Percentiles rank a stretch among this genome's conserved stretches.
These are phyloP conservation scores for Matsumurasca onukii DNA, from an alignment of 1,140 invertebrate genomes.

Conservation along the genomic window DNA sequence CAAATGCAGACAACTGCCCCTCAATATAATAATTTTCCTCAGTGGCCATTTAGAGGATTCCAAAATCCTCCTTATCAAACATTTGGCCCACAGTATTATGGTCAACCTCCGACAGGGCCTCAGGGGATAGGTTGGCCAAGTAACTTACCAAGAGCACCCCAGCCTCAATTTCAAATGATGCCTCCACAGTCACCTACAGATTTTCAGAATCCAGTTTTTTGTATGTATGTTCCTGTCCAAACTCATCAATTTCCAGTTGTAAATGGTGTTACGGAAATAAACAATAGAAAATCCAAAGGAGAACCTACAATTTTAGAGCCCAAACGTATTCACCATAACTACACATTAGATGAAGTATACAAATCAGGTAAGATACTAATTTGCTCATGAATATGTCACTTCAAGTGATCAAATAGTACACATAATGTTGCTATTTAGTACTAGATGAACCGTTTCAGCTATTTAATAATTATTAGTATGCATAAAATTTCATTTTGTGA, in stretches of 20 bases:
- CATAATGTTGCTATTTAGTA: neutral
- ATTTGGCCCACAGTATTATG: neutral
- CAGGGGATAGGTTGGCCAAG: neutral
- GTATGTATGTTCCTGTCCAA: conserved; percentile 41
- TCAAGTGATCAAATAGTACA: neutral
- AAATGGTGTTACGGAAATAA: conserved; percentile 32
- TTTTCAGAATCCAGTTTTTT: conserved; percentile 40
- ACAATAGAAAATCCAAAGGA: neutral
- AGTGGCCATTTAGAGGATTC: neutral
- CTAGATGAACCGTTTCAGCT: neutral
- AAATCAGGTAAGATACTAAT: neutral
- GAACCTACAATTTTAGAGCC: neutral
- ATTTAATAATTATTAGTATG: neutral
- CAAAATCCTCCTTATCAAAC: neutral
- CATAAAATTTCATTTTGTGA: no score
- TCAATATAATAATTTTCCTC: no score
- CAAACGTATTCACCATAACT: neutral
- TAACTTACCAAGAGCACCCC: no score
- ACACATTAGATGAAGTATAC: neutral
- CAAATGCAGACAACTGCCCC: neutral
- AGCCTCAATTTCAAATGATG: neutral
- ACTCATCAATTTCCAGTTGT: conserved; percentile 40
- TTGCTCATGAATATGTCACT: neutral
- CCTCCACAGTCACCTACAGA: conserved; percentile 1
- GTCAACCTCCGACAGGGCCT: neutral